Conservation (phyloP, 2,797 vertebrate species). For the Pitangus sulphuratus region DNA sequence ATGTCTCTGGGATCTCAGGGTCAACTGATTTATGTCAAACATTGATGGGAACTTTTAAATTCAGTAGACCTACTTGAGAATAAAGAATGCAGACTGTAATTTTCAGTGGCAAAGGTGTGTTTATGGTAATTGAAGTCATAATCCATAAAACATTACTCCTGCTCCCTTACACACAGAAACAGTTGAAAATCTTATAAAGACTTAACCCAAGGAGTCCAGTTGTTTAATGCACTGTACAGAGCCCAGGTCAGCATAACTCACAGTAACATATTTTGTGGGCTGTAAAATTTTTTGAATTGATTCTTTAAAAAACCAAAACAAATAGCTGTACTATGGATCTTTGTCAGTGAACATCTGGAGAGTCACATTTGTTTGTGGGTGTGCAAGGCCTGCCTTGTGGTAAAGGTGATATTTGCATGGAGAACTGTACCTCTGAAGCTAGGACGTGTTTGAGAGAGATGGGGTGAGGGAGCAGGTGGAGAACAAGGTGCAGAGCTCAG, state of each 20-base stretch:
- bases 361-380: background rate
- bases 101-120: background rate
- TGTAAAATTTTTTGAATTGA: background rate
- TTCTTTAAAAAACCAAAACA: background rate
- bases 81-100: background rate
- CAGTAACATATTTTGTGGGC: background rate
- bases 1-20: background rate
- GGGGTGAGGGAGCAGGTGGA: background rate
- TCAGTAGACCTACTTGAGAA: background rate
- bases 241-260: background rate
- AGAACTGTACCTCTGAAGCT: background rate
- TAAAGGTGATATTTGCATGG: background rate
- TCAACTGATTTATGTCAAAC: background rate
- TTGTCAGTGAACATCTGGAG: background rate
- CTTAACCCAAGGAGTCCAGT: background rate
- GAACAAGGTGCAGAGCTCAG: background rate
- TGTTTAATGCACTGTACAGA: background rate
- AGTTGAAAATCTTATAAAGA: background rate
- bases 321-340: background rate
- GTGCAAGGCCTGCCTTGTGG: background rate
- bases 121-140: background rate
- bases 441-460: background rate
- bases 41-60: background rate
- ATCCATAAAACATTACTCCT: background rate
- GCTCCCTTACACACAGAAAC: background rate